phyloP scores from a whole-genome alignment of 2,888 invertebrate species.

The Sphaerophoria taeniata region DNA sequence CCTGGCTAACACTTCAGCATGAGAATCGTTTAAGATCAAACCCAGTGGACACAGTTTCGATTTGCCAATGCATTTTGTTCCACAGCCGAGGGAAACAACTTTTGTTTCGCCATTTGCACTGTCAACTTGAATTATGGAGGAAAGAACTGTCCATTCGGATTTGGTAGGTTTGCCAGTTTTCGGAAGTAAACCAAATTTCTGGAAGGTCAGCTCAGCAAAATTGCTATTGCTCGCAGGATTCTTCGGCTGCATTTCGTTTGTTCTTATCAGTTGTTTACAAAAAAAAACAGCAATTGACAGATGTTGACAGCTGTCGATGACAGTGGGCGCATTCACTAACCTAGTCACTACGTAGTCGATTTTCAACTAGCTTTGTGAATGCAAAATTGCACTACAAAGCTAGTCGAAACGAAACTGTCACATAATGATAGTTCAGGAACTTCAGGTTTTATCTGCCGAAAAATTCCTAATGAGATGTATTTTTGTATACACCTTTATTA shows the following conservation, averaged over 20 bases:
- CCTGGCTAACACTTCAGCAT: constrained; percentile 94
- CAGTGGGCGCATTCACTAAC: too few relatives aligned
- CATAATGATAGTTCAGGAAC: too few relatives aligned
- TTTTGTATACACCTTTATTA: too few relatives aligned
- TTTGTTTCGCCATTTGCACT: constrained; percentile 79
- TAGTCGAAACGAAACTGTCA: too few relatives aligned
- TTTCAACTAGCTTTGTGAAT: too few relatives aligned
- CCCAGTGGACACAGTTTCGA: constrained; percentile 87
- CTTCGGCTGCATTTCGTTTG: constrained; percentile 10
- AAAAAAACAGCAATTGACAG: background rate
- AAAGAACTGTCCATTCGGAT: constrained; percentile 92
- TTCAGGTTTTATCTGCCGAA: too few relatives aligned
- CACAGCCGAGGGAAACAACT: constrained; percentile 93
- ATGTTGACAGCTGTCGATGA: constrained; percentile 1
- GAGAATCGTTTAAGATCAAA: constrained; percentile 92
- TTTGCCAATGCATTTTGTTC: constrained; percentile 95
- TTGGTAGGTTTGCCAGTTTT: constrained; percentile 91
- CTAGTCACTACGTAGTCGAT: too few relatives aligned
- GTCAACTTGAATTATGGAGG: constrained; percentile 87
- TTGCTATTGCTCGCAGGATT: constrained; percentile 79
- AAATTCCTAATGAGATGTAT: too few relatives aligned
- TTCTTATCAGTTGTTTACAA: background rate
- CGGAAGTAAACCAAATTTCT: constrained; percentile 86
- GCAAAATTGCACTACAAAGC: too few relatives aligned
- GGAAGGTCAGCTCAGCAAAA: constrained; percentile 85